These are phyloP conservation scores for Xestia xanthographa DNA, from an alignment of 2,888 invertebrate species.

Conservation along the genomic window DNA sequence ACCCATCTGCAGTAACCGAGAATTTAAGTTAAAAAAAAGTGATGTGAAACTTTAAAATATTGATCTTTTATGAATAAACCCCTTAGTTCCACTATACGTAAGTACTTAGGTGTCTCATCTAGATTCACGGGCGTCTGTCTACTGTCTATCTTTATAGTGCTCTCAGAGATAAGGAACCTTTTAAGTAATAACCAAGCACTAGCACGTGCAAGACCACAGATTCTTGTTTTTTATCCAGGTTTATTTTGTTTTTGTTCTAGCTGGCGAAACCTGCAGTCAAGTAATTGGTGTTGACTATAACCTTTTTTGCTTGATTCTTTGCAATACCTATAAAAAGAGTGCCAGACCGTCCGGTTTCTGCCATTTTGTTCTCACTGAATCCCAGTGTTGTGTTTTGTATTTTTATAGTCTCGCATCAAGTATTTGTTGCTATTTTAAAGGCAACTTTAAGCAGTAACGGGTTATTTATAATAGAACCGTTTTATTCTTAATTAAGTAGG, in stretches of 20 bases:
- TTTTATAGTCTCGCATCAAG: conserved; percentile 8
- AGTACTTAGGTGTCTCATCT: background rate
- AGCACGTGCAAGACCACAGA: background rate
- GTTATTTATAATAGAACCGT: background rate
- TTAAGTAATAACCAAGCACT: conserved; percentile 8
- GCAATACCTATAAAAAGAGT: conserved; percentile 8
- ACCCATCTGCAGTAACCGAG: conserved; percentile 17
- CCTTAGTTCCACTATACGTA: background rate
- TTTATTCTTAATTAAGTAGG: background rate
- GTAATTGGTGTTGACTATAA: conserved; percentile 1
- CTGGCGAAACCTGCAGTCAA: background rate
- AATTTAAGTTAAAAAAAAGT: background rate
- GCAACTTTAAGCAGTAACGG: background rate
- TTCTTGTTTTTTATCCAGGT: background rate
- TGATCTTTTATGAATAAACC: background rate
- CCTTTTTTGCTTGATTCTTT: conserved; percentile 28
- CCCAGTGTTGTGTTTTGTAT: background rate
- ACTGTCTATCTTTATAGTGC: background rate
- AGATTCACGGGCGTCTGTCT: background rate
- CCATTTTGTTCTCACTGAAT: background rate
- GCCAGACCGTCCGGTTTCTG: conserved; percentile 24
- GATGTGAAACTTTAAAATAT: background rate
- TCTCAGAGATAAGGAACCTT: conserved; percentile 2
- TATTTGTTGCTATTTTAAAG: conserved; percentile 1
- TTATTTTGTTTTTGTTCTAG: conserved; percentile 9